These are phyloP conservation scores for Drosophila nebulosa DNA, from an alignment of 1,140 invertebrate genomes.

Conservation along the genomic window DNA sequence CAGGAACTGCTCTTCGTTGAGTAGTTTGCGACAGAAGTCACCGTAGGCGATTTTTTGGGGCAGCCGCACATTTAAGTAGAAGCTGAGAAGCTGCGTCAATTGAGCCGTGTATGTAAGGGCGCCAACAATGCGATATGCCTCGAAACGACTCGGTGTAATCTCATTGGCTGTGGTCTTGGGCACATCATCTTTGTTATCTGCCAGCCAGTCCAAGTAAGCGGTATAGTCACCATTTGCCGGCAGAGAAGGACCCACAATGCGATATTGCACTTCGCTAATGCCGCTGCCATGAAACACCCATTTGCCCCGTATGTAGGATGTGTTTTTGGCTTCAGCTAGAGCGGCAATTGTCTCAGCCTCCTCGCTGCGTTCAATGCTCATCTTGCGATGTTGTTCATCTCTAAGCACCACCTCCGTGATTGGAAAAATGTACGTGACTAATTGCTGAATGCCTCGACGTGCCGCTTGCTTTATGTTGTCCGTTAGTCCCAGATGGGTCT, in stretches of 20 bases:
- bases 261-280: constrained; percentile 86
- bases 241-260: constrained; percentile 88
- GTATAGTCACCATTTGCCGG: constrained; percentile 88
- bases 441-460: constrained; percentile 84
- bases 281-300: constrained; percentile 88
- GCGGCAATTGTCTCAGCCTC: constrained; percentile 86
- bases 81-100: constrained; percentile 88
- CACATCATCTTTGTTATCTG: constrained; percentile 85
- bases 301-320: constrained; percentile 87
- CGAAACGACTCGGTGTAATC: constrained; percentile 83
- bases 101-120: constrained; percentile 91
- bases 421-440: constrained; percentile 88
- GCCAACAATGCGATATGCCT: constrained; percentile 88
- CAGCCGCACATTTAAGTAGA: constrained; percentile 88
- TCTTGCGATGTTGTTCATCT: constrained; percentile 59
- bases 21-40: constrained; percentile 87
- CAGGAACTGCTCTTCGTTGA: constrained; percentile 86
- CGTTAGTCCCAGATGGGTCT: constrained; percentile 82
- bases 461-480: constrained; percentile 84
- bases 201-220: constrained; percentile 88
- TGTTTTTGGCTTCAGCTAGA: constrained; percentile 88
- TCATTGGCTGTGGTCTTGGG: constrained; percentile 81
- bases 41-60: constrained; percentile 89
- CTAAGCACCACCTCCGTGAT: constrained; percentile 81
- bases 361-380: constrained; percentile 63